Percentiles rank a stretch among this genome's conserved stretches.
Evolutionary conservation across 2,113 vertebrate species (phyloP).

Genomic region (Butastur rufipennis): DNA sequence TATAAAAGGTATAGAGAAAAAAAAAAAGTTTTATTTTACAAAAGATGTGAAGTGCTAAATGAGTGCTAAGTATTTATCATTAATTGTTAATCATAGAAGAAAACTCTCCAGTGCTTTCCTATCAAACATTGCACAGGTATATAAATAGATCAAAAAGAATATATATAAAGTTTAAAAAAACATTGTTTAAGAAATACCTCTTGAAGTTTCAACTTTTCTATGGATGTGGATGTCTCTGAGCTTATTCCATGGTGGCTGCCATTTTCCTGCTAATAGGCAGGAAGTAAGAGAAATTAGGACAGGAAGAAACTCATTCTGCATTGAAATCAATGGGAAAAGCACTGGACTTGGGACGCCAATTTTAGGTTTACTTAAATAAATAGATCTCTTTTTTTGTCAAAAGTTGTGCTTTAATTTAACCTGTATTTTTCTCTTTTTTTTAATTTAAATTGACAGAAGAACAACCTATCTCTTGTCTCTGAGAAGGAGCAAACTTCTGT

Average conservation of each 20-base stretch:
- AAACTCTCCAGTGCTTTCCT: conserved; percentile 55
- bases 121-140: conserved; percentile 64
- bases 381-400: neutral
- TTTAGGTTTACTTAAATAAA: conserved; percentile 16
- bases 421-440: neutral
- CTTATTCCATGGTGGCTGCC: conserved; percentile 70
- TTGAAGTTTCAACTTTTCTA: conserved; percentile 75
- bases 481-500: neutral
- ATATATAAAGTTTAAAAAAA: conserved; percentile 67
- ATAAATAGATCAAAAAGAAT: conserved; percentile 62
- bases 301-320: conserved; percentile 69
- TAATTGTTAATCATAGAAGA: conserved; percentile 57
- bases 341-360: conserved; percentile 43
- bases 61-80: conserved; percentile 39
- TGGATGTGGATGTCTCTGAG: conserved; percentile 73
- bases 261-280: conserved; percentile 76
- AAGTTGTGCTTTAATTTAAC: neutral
- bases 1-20: conserved; percentile 43
- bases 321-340: conserved; percentile 67
- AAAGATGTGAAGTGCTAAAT: conserved; percentile 53
- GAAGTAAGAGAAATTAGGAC: conserved; percentile 74
- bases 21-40: conserved; percentile 42
- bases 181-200: conserved; percentile 73
- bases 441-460: neutral
- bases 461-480: neutral